Evolutionary conservation across 2,113 vertebrate species (phyloP).

Genomic region (Phylloscopus trochilus): DNA sequence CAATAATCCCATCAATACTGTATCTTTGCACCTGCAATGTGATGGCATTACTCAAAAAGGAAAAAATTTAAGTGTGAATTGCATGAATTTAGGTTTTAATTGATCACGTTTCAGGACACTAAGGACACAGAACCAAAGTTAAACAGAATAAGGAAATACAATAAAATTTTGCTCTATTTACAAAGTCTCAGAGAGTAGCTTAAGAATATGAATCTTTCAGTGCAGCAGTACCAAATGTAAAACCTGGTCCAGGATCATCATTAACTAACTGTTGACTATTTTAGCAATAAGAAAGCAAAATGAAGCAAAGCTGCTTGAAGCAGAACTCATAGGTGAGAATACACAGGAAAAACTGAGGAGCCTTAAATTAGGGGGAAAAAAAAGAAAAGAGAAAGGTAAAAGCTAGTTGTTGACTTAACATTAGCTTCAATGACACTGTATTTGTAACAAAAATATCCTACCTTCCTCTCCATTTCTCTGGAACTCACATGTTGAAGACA

Average conservation of each 20-base stretch:
- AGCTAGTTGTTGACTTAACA: neutral
- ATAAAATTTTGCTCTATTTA: neutral
- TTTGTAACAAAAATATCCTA: slow-evolving; percentile 42
- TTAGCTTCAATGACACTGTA: neutral
- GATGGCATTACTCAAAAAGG: neutral
- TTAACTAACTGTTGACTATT: neutral
- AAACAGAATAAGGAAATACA: neutral
- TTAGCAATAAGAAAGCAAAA: neutral
- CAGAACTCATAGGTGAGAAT: neutral
- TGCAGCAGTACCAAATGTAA: neutral
- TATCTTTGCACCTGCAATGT: neutral
- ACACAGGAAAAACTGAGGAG: neutral
- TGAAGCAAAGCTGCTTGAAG: neutral
- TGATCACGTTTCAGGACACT: neutral
- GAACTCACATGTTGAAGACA: slow-evolving; percentile 31
- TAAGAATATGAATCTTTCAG: neutral
- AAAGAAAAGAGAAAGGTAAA: neutral
- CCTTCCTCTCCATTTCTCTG: slow-evolving; percentile 35
- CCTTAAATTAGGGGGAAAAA: neutral
- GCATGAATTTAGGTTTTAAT: neutral
- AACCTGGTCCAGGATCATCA: neutral
- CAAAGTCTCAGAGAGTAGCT: neutral
- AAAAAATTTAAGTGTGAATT: neutral
- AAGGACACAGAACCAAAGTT: neutral
- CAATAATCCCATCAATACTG: neutral